Conservation (phyloP, 2,113 vertebrate genomes). For the Amazona vittata region DNA sequence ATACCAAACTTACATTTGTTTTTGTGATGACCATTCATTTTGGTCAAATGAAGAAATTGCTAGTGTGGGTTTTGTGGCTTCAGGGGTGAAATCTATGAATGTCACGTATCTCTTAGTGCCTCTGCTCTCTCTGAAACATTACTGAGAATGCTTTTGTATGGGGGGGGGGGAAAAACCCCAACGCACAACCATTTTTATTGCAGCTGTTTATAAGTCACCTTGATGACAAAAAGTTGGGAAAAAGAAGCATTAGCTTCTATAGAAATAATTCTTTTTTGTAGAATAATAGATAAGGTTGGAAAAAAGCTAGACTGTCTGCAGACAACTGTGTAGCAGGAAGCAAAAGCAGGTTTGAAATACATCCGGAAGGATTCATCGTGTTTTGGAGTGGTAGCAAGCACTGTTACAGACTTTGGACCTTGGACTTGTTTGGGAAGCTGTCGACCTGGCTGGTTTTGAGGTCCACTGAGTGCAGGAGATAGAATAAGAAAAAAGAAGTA, state of each 20-base stretch:
- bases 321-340: neutral
- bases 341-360: neutral
- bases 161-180: neutral
- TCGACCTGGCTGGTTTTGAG: neutral
- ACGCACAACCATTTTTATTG: slow-evolving; percentile 63
- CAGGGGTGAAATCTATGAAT: slow-evolving; percentile 81
- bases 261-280: slow-evolving; percentile 34
- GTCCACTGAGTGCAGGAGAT: neutral
- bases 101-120: slow-evolving; percentile 82
- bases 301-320: neutral
- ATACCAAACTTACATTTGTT: slow-evolving; percentile 79
- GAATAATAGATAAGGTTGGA: neutral
- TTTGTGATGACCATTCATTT: slow-evolving; percentile 83
- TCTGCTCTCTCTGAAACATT: slow-evolving; percentile 74
- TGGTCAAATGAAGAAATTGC: slow-evolving; percentile 82
- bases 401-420: neutral
- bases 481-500: neutral
- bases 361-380: neutral
- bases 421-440: neutral
- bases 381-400: neutral
- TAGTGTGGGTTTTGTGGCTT: slow-evolving; percentile 75
- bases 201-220: slow-evolving; percentile 76
- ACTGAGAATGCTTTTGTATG: slow-evolving; percentile 68
- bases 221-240: slow-evolving; percentile 68
- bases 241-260: slow-evolving; percentile 34